Evolutionary conservation across 2,797 vertebrate species (phyloP).

Genomic region (Ctenosaura bakeri): DNA sequence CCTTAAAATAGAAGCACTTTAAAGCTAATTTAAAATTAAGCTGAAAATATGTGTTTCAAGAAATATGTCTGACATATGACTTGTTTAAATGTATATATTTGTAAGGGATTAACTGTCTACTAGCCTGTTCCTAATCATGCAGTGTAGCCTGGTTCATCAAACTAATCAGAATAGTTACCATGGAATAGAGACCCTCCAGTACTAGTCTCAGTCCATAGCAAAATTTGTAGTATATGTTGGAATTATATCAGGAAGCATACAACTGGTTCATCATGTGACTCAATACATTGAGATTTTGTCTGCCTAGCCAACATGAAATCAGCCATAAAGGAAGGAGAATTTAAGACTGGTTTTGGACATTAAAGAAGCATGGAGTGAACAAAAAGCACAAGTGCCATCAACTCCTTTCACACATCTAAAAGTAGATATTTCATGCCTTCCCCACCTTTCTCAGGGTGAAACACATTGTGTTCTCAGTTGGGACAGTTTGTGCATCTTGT

Average conservation of each 20-base stretch:
- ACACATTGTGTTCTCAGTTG: no score
- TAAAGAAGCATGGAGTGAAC: neutral
- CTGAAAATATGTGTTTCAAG: conserved; percentile 60
- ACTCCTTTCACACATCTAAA: neutral
- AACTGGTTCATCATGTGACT: no score
- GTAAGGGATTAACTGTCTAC: conserved; percentile 52
- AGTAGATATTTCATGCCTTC: no score
- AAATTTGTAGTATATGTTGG: neutral
- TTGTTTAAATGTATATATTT: conserved; percentile 54
- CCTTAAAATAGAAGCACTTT: conserved; percentile 71
- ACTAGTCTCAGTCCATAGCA: neutral
- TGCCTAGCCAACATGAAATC: neutral
- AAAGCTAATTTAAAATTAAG: conserved; percentile 60
- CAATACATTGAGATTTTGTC: neutral
- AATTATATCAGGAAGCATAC: neutral
- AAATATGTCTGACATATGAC: conserved; percentile 23
- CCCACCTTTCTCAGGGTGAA: no score
- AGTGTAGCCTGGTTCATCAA: neutral
- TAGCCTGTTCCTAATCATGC: neutral
- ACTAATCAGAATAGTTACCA: neutral
- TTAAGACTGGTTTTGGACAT: neutral
- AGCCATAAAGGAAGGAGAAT: neutral
- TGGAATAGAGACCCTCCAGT: neutral
- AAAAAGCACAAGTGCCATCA: neutral
- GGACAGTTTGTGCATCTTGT: no score